These are phyloP conservation scores for Trisateles emortualis DNA, from an alignment of 2,888 invertebrate species.

Conservation along the genomic window DNA sequence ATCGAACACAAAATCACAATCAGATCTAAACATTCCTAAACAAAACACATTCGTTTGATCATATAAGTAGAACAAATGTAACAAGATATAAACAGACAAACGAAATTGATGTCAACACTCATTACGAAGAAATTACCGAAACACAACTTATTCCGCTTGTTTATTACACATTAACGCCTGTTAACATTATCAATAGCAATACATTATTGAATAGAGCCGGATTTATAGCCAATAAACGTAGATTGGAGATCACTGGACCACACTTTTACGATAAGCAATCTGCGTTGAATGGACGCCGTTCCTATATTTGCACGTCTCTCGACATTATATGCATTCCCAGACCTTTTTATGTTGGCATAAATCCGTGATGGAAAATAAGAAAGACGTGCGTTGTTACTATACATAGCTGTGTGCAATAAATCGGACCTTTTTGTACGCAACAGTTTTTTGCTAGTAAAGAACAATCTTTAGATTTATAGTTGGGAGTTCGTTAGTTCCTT, in stretches of 20 bases:
- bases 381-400: conserved; percentile 47
- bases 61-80: background rate
- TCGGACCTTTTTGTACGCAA: conserved; percentile 35
- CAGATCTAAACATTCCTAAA: conserved; percentile 39
- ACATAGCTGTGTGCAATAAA: conserved; percentile 57
- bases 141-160: conserved; percentile 23
- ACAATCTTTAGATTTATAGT: conserved; percentile 46
- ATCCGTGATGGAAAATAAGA: conserved; percentile 74
- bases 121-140: conserved; percentile 22
- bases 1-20: background rate
- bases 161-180: conserved; percentile 65
- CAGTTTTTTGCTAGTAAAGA: conserved; percentile 39
- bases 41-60: background rate
- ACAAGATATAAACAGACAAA: conserved; percentile 23
- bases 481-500: conserved; percentile 23
- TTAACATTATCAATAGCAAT: conserved; percentile 76
- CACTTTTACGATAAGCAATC: conserved; percentile 83
- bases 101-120: conserved; percentile 16
- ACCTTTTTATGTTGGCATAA: conserved; percentile 79
- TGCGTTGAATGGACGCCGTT: conserved; percentile 63
- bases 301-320: conserved; percentile 64
- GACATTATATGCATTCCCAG: conserved; percentile 79
- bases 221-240: conserved; percentile 79
- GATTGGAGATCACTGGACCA: conserved; percentile 83
- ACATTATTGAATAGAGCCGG: conserved; percentile 74